Evolutionary conservation across 2,888 invertebrate genomes (phyloP).

Genomic region (Orthonychiurus folsomi): DNA sequence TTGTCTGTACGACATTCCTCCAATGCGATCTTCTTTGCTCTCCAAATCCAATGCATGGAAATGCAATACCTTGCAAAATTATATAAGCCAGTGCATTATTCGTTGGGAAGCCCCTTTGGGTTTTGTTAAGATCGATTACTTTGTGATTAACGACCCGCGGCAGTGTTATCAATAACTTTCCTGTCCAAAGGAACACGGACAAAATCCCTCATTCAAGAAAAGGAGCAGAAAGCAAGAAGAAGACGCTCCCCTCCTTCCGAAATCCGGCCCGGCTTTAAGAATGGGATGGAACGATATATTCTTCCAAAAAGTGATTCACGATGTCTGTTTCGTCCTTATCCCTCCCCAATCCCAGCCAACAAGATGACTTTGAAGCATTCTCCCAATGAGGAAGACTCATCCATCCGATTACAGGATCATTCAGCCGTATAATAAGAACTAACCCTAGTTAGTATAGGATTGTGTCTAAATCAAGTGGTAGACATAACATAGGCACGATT

Average conservation of each 20-base stretch:
- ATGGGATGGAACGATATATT: no score
- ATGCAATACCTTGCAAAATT: no score
- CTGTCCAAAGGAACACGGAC: not conserved
- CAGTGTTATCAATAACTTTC: constrained; percentile 1
- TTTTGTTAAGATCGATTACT: not conserved
- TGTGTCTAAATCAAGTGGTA: no score
- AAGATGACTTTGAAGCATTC: not conserved
- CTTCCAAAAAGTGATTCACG: not conserved
- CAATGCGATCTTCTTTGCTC: no score
- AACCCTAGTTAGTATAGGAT: not conserved
- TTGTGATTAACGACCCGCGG: not conserved
- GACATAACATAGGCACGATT: no score
- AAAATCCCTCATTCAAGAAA: not conserved
- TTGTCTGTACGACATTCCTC: no score
- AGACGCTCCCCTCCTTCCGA: not conserved
- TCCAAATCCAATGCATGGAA: no score
- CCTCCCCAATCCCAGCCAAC: no score
- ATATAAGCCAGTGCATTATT: no score
- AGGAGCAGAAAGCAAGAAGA: no score
- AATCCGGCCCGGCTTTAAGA: not conserved
- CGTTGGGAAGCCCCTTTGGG: no score
- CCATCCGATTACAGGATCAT: not conserved
- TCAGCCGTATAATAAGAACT: not conserved
- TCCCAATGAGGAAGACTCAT: not conserved
- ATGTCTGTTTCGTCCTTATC: no score